Percentiles rank a stretch among this genome's conserved stretches.
Conservation (phyloP, 2,113 vertebrate genomes). For the Melierax canorus region DNA sequence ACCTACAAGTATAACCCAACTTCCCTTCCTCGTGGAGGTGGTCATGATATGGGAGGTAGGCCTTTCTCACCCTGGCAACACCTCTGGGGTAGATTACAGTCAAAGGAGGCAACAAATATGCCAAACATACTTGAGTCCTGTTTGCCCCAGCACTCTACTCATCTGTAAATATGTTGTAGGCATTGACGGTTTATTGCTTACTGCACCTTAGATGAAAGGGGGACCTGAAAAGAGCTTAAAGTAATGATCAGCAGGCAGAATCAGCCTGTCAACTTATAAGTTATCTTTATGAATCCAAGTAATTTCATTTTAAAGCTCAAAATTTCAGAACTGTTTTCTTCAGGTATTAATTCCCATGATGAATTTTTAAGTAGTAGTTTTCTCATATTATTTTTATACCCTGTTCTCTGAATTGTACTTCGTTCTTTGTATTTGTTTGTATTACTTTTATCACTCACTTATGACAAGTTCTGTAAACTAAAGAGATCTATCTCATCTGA, state of each 20-base stretch:
- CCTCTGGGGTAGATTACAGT: neutral
- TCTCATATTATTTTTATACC: neutral
- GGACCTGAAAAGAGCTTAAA: neutral
- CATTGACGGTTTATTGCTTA: neutral
- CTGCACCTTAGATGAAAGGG: neutral
- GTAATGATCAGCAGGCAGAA: neutral
- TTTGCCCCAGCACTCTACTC: neutral
- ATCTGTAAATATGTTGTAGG: neutral
- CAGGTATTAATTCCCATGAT: neutral
- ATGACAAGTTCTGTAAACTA: neutral
- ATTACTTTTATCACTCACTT: neutral
- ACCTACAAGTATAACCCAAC: neutral
- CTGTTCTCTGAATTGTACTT: neutral
- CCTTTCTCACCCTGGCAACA: neutral
- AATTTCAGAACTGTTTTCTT: neutral
- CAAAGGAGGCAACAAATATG: neutral
- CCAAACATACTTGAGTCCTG: neutral
- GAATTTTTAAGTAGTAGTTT: neutral
- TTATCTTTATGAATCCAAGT: neutral
- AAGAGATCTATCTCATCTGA: neutral
- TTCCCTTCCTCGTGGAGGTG: neutral
- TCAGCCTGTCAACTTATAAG: neutral
- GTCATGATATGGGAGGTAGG: neutral
- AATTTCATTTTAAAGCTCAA: neutral
- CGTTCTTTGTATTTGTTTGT: neutral